These are phyloP conservation scores for Glaucidium brasilianum DNA, from an alignment of 2,113 vertebrate genomes.

Conservation along the genomic window DNA sequence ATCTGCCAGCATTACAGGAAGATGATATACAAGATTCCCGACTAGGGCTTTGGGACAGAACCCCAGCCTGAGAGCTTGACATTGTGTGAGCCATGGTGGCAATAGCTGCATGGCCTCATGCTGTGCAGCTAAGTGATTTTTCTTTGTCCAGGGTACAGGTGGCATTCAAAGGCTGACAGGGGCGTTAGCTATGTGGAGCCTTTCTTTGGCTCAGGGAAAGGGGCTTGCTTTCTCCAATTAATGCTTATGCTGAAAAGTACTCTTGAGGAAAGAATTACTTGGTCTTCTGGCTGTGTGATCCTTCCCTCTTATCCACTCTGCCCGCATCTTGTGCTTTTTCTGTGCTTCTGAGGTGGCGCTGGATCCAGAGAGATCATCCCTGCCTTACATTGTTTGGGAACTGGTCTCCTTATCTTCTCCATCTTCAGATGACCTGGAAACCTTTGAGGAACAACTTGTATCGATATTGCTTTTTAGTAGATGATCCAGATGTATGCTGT, in stretches of 20 bases:
- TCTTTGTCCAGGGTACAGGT: not conserved
- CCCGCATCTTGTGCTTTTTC: not conserved
- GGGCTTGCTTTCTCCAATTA: not conserved
- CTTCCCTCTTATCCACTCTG: not conserved
- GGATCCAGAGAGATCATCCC: not conserved
- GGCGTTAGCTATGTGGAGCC: not conserved
- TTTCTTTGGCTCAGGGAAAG: not conserved
- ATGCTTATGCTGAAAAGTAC: not conserved
- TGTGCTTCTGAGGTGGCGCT: not conserved
- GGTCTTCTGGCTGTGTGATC: not conserved
- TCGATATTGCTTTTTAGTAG: accelerated
- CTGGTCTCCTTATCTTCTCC: not conserved
- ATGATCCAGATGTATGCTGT: not conserved
- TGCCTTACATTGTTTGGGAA: not conserved
- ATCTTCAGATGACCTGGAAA: not conserved
- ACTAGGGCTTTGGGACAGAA: not conserved
- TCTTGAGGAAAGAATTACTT: not conserved
- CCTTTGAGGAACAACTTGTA: not conserved
- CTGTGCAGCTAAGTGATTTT: not conserved
- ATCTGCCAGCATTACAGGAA: not conserved
- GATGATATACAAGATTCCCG: not conserved
- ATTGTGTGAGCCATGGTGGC: not conserved
- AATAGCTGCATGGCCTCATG: not conserved
- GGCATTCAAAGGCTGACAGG: not conserved
- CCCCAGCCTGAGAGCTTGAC: not conserved